Evolutionary conservation across 1,140 invertebrate genomes (phyloP).

Genomic region (Drosophila rufa): DNA sequence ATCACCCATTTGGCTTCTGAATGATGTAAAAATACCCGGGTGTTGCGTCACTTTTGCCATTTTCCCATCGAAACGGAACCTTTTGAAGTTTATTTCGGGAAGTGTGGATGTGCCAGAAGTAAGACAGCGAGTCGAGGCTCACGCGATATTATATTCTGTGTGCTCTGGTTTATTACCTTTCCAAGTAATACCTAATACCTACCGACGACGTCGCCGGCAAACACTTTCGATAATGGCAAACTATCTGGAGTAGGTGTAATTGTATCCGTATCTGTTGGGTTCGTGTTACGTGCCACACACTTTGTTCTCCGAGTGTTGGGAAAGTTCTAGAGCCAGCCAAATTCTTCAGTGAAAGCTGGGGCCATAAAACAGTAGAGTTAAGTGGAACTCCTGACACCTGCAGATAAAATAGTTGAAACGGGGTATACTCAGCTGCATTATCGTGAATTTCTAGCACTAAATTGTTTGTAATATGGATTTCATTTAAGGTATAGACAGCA

Average conservation of each 20-base stretch:
- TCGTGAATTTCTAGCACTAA: neutral
- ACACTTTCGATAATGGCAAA: constrained; percentile 44
- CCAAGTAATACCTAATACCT: constrained; percentile 11
- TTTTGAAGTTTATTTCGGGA: constrained; percentile 44
- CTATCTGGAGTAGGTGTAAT: constrained; percentile 19
- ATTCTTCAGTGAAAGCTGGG: constrained; percentile 22
- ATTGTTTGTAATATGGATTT: neutral
- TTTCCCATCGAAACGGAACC: constrained; percentile 40
- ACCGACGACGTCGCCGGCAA: constrained; percentile 32
- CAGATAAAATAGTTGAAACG: constrained; percentile 16
- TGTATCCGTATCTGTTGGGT: constrained; percentile 29
- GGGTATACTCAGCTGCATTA: neutral
- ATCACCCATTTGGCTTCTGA: constrained; percentile 29
- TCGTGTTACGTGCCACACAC: constrained; percentile 30
- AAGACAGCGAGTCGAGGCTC: constrained; percentile 22
- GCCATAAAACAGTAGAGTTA: constrained; percentile 1
- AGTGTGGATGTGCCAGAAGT: constrained; percentile 52
- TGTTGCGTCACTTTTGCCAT: constrained; percentile 69
- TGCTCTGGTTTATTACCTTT: constrained; percentile 25
- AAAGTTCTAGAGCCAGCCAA: constrained; percentile 20
- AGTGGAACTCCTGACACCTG: constrained; percentile 14
- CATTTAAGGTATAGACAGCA: neutral
- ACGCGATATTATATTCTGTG: constrained; percentile 51
- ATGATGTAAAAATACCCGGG: constrained; percentile 66
- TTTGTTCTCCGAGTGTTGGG: constrained; percentile 12